Percentiles rank a stretch among this genome's conserved stretches.
phyloP scores from a whole-genome alignment of 2,113 vertebrate genomes.

The Grantiella picta region DNA sequence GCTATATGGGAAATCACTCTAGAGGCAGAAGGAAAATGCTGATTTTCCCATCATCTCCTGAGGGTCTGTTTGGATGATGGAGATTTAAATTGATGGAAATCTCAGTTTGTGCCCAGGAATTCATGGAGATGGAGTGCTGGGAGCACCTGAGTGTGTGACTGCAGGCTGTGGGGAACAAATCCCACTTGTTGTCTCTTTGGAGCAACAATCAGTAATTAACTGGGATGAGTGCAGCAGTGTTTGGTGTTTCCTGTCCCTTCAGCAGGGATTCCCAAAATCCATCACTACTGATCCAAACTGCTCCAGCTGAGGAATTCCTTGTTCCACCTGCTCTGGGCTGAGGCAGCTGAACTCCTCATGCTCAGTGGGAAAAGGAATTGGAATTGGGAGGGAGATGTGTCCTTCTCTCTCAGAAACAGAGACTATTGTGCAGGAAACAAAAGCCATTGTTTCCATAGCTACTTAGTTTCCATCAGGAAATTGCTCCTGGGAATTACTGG shows the following conservation, averaged over 20 bases:
- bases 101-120: background rate
- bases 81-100: background rate
- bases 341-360: background rate
- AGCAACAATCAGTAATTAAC: fast-evolving
- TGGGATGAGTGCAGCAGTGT: background rate
- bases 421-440: background rate
- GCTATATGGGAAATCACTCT: background rate
- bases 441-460: constrained; percentile 8
- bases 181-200: fast-evolving
- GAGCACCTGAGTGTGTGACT: background rate
- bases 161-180: background rate
- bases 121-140: background rate
- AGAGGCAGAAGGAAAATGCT: background rate
- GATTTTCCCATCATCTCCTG: background rate
- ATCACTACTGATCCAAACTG: background rate
- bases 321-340: background rate
- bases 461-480: background rate
- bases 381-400: background rate
- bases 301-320: background rate
- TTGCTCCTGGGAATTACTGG: background rate
- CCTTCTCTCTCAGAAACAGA: background rate
- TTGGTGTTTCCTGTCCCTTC: background rate
- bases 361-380: background rate
- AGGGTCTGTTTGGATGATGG: too few species aligned
- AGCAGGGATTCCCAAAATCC: background rate